Evolutionary conservation across 2,888 invertebrate genomes (phyloP).

Genomic region (Teleiodes luculella): DNA sequence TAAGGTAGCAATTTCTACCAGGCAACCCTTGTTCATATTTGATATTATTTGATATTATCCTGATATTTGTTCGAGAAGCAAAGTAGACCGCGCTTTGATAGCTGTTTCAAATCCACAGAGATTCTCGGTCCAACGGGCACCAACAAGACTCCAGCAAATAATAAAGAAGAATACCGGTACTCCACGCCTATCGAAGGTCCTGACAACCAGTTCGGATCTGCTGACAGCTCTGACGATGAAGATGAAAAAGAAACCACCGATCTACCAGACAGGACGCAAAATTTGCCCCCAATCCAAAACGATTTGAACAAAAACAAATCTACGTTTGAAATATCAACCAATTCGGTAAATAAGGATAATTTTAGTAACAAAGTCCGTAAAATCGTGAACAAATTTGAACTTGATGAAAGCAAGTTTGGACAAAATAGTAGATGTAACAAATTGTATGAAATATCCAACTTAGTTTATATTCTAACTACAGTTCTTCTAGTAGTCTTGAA

Average conservation of each 20-base stretch:
- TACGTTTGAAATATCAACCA: conserved; percentile 34
- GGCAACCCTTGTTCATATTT: no score
- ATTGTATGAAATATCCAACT: conserved; percentile 9
- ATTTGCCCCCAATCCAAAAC: conserved; percentile 32
- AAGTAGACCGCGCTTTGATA: neutral
- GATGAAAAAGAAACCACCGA: conserved; percentile 60
- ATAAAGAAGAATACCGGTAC: conserved; percentile 78
- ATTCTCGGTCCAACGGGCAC: conserved; percentile 85
- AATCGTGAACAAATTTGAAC: conserved; percentile 57
- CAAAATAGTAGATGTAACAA: conserved; percentile 9
- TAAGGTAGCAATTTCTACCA: no score
- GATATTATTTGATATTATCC: no score
- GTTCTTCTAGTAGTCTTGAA: conserved; percentile 7
- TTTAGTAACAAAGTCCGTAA: conserved; percentile 65
- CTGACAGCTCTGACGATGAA: conserved; percentile 84
- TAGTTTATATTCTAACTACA: conserved; percentile 9
- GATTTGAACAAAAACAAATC: conserved; percentile 48
- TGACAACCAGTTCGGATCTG: conserved; percentile 84
- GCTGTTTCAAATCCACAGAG: conserved; percentile 74
- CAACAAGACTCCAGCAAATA: conserved; percentile 71
- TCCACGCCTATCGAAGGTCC: conserved; percentile 72
- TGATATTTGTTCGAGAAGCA: neutral
- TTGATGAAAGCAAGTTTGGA: conserved; percentile 21
- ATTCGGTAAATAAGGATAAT: conserved; percentile 49
- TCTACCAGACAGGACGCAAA: conserved; percentile 26